Conservation (phyloP, 2,113 vertebrate species). For the Sinocyclocheilus maitianheensis region DNA sequence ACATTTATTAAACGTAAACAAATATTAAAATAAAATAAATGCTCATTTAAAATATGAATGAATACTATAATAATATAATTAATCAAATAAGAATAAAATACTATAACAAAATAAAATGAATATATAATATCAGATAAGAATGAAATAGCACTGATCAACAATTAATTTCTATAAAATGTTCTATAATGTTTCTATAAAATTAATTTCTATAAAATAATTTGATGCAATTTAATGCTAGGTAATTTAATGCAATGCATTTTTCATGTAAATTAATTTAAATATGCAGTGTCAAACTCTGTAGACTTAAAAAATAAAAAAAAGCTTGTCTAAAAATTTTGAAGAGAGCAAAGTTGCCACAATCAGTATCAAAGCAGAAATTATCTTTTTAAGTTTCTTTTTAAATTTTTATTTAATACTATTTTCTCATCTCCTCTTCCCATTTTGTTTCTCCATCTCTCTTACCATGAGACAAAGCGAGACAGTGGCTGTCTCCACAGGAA, state of each 20-base stretch:
- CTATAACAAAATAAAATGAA: background rate
- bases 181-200: too few species aligned
- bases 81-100: background rate
- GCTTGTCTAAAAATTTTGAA: background rate
- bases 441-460: conserved; percentile 53
- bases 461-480: conserved; percentile 96
- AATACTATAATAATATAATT: background rate
- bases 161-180: too few species aligned
- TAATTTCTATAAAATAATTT: background rate
- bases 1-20: too few species aligned
- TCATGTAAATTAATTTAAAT: background rate
- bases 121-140: background rate
- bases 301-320: background rate
- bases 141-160: background rate
- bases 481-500: conserved; percentile 97
- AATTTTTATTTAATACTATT: background rate
- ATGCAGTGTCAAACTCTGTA: background rate
- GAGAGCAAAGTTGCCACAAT: background rate
- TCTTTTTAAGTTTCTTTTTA: background rate
- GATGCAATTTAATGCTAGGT: background rate
- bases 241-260: background rate
- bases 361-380: background rate
- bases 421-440: background rate
- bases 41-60: background rate
- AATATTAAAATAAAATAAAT: background rate